These are phyloP conservation scores for Apodemus sylvaticus DNA, from an alignment of 2,113 vertebrate species.

Conservation along the genomic window DNA sequence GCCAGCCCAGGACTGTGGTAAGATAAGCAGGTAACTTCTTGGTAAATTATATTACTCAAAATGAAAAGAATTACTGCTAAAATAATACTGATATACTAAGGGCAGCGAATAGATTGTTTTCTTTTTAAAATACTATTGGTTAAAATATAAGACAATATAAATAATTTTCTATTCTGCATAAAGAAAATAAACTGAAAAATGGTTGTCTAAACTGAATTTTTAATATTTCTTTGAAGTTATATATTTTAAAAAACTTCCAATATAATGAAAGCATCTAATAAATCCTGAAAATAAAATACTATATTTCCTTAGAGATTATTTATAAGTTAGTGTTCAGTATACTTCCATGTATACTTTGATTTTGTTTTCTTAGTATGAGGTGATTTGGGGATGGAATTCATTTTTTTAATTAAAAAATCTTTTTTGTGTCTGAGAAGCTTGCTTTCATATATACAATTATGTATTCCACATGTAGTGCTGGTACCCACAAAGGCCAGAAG, in stretches of 20 bases:
- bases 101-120: constrained; percentile 5
- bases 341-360: constrained; percentile 15
- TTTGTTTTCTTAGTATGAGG: constrained; percentile 22
- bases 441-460: not conserved
- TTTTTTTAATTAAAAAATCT: constrained; percentile 2
- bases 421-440: not conserved
- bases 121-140: constrained; percentile 39
- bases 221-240: constrained; percentile 47
- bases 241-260: constrained; percentile 28
- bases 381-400: constrained; percentile 24
- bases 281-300: constrained; percentile 37
- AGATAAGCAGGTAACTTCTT: not conserved
- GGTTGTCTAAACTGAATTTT: constrained; percentile 38
- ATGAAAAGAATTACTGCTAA: constrained; percentile 43
- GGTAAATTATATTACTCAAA: not conserved
- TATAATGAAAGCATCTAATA: constrained; percentile 12
- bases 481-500: not conserved
- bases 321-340: not conserved
- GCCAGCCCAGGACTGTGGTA: not conserved
- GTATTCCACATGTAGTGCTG: not conserved
- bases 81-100: not conserved
- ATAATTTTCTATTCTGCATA: not conserved
- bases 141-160: constrained; percentile 42
- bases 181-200: constrained; percentile 28
- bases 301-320: constrained; percentile 28